phyloP scores from a whole-genome alignment of 2,888 invertebrate genomes.

The Matsumyia berberina region DNA sequence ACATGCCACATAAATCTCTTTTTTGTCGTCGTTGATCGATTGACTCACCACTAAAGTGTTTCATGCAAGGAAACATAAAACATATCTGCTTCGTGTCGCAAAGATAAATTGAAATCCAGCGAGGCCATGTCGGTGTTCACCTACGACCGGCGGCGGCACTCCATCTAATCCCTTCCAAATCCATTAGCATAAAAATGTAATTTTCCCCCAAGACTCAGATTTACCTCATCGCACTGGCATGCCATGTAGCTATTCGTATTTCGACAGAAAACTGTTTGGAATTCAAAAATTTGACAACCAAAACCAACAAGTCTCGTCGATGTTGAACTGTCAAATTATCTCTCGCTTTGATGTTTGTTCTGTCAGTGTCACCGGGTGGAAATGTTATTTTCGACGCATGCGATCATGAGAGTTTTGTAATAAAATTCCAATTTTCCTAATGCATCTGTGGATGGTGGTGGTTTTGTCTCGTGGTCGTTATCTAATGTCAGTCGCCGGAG shows the following conservation, averaged over 20 bases:
- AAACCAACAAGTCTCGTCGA: slow-evolving; percentile 6
- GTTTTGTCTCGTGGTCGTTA: slow-evolving; percentile 55
- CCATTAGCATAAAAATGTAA: slow-evolving; percentile 66
- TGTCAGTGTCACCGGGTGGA: slow-evolving; percentile 43
- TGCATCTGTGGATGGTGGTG: not conserved
- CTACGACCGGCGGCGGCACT: slow-evolving; percentile 12
- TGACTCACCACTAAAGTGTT: slow-evolving; percentile 60
- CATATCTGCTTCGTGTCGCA: slow-evolving; percentile 27
- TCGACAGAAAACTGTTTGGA: slow-evolving; percentile 14
- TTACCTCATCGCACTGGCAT: slow-evolving; percentile 17
- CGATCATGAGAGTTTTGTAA: slow-evolving; percentile 57
- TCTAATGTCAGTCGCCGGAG: slow-evolving; percentile 71
- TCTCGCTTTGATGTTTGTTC: slow-evolving; percentile 40
- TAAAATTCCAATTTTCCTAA: slow-evolving; percentile 59
- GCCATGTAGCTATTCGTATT: not conserved
- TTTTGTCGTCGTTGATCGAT: slow-evolving; percentile 16
- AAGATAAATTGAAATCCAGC: slow-evolving; percentile 35
- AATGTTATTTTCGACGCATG: slow-evolving; percentile 39
- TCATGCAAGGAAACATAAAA: slow-evolving; percentile 26
- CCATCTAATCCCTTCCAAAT: slow-evolving; percentile 56
- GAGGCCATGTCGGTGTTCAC: slow-evolving; percentile 27
- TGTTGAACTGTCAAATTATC: slow-evolving; percentile 46
- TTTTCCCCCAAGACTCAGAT: slow-evolving; percentile 12
- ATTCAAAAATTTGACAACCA: slow-evolving; percentile 44
- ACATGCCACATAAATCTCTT: not conserved